Conservation (phyloP, 30 jellyfish, hydroid and myxozoan genomes). For the Aurelia sp. region DNA sequence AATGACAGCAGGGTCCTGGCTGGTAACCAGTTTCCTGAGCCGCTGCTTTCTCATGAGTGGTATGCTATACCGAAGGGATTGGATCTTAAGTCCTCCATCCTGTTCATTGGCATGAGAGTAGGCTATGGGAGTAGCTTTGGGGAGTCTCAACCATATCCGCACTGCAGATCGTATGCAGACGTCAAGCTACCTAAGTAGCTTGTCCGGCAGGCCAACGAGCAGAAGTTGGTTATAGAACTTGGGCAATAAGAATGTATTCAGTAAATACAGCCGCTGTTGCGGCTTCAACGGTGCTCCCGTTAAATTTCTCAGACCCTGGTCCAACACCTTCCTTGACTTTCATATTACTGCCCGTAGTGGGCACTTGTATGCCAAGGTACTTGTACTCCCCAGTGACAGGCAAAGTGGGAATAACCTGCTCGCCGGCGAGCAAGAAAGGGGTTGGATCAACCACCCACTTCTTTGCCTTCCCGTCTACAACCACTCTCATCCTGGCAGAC, state of each 20-base stretch:
- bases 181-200: neutral
- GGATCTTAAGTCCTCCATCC: constrained; percentile 18
- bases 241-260: neutral
- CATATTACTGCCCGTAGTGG: neutral
- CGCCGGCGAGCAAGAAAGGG: neutral
- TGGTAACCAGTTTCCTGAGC: neutral
- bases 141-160: neutral
- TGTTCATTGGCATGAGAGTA: neutral
- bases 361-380: neutral
- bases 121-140: neutral
- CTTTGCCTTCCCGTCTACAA: constrained; percentile 19
- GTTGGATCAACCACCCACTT: neutral
- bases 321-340: constrained; percentile 1
- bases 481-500: neutral
- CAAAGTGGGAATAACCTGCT: neutral
- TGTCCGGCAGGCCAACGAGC: neutral
- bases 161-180: neutral
- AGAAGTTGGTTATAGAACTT: neutral
- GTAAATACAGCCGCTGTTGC: constrained; percentile 9
- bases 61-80: neutral
- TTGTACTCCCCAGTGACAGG: no score
- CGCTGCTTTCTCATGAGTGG: neutral
- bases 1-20: neutral
- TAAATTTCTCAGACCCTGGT: neutral
- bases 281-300: constrained; percentile 10